Percentiles rank a stretch among this genome's conserved stretches.
Evolutionary conservation across 2,113 vertebrate species (phyloP).

Genomic region (Peromyscus leucopus): DNA sequence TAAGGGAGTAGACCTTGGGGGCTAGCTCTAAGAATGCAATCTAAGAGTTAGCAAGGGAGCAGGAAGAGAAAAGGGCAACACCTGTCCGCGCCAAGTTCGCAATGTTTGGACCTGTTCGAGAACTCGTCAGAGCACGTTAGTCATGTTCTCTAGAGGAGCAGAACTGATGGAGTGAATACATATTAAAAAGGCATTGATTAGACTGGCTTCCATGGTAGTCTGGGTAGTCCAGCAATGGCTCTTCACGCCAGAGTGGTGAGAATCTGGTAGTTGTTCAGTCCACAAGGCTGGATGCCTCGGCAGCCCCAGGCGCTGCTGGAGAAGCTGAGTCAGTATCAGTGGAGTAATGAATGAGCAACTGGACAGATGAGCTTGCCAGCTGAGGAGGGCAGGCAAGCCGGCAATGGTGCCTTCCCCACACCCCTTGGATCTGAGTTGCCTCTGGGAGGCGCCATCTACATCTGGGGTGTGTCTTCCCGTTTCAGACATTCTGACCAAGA

Average conservation of each 20-base stretch:
- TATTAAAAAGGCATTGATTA: not conserved
- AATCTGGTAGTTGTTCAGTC: too few relatives aligned
- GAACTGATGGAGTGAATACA: not conserved
- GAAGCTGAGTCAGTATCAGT: not conserved
- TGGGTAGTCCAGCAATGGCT: not conserved
- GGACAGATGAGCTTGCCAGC: not conserved
- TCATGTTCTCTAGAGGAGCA: not conserved
- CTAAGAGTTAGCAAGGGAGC: not conserved
- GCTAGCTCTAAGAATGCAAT: not conserved
- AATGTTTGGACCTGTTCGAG: not conserved
- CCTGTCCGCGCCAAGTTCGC: not conserved
- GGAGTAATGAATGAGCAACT: not conserved
- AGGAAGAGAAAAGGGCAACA: not conserved
- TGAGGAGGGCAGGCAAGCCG: not conserved
- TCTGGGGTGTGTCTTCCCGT: too few relatives aligned
- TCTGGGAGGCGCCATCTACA: not conserved
- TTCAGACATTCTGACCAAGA: not conserved
- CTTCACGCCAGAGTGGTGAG: not conserved
- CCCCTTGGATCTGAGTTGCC: not conserved
- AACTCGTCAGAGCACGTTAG: not conserved
- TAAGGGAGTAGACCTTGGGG: not conserved
- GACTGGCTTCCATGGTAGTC: not conserved
- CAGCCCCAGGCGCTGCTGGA: not conserved
- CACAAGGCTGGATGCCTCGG: not conserved
- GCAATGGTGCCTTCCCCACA: not conserved